Percentiles rank a stretch among this genome's conserved stretches.
phyloP scores from a whole-genome alignment of 2,113 vertebrate genomes.

The Pan troglodytes region DNA sequence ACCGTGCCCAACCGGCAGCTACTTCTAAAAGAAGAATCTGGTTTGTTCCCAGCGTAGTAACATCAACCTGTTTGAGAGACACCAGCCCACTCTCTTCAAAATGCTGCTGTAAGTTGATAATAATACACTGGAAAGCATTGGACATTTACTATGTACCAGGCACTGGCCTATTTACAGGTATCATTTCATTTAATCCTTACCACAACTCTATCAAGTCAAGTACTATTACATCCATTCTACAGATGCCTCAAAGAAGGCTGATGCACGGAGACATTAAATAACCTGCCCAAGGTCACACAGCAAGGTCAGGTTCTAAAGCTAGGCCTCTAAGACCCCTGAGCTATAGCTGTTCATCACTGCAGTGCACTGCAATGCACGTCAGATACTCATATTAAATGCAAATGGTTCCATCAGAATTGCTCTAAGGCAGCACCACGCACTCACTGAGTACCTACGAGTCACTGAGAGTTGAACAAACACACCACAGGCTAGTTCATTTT shows the following conservation, averaged over 20 bases:
- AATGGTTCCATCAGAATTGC: neutral
- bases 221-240: neutral
- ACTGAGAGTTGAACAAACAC: neutral
- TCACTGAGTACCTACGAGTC: neutral
- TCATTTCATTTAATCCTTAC: neutral
- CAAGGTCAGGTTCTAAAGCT: neutral
- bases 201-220: neutral
- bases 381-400: neutral
- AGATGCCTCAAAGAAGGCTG: constrained; percentile 35
- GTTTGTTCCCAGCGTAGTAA: neutral
- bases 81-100: neutral
- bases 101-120: neutral
- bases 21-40: neutral
- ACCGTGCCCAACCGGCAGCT: neutral
- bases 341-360: neutral
- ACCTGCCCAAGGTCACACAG: neutral
- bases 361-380: too few species aligned
- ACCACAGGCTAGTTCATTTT: neutral
- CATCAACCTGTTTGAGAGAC: neutral
- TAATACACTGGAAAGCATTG: neutral
- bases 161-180: neutral
- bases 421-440: neutral
- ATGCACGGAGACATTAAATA: neutral
- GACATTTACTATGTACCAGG: neutral
- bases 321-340: neutral